Base-by-base conservation (phyloP, 1,140 invertebrate species). In the Trachymyrmex septentrionalis region DNA sequence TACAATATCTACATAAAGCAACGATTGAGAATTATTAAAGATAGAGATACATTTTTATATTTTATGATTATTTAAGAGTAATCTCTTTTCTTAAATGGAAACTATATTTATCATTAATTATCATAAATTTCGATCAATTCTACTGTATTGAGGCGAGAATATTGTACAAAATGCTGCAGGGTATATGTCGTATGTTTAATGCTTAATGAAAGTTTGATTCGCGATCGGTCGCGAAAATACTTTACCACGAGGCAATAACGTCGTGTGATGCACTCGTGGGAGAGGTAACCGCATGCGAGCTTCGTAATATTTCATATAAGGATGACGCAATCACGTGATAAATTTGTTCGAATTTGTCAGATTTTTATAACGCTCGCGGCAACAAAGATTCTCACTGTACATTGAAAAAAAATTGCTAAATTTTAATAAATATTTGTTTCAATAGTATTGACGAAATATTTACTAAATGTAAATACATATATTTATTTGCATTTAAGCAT, bases 151-250 rank as follows among this genome's bases (percentile, higher is more conserved):
- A 7, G n/a, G 14, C 14, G 4, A 21, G 14, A 75, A 59, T 75
- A 57, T 59, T 72, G 10, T 14, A 12, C n/a, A 30, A 78, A n/a
- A 12, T 0, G 38, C 5, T 7, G 2, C 14, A 4, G 24, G 7
- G n/a, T 2, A 21, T 9, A 7, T n/a, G 0, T 19, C 38, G 2
- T 30, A 14, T n/a, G 3, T 63, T 78, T 77, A n/a, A 34, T 21
- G 34, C 19, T 61, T 78, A n/a, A 66, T 78, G 19, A 53, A 78
- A 78, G 24, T 78, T 78, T 63, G 12, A 66, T 78, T 50, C 63
- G 48, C 48, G 38, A 66, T 24, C 44, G 24, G 3, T 30, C 19
- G 76, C 24, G 19, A 48, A n/a, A 50, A 66, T 30, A 48, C 27
- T 12, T 16, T 55, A 21, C 66, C 44, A 30, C 38, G 12, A 21